Evolutionary conservation across 2,797 vertebrate genomes (phyloP).

Genomic region (Takifugu ocellatus): DNA sequence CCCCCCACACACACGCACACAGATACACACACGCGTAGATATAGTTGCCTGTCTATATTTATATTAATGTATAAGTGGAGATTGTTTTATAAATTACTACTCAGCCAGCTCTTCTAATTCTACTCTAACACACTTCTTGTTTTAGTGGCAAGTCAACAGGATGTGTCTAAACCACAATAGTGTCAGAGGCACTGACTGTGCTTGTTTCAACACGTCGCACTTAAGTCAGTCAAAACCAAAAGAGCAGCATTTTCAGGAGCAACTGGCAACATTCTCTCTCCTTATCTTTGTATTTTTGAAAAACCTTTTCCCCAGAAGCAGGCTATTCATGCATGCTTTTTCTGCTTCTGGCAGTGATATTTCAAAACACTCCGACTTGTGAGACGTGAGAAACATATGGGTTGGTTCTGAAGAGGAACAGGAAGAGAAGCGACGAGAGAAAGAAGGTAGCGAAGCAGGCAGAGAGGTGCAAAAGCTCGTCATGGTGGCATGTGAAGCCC

Average conservation of each 20-base stretch:
- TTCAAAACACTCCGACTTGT: slow-evolving; percentile 27
- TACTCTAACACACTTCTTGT: slow-evolving; percentile 62
- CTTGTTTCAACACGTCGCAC: slow-evolving; percentile 75
- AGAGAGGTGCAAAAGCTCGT: slow-evolving; percentile 37
- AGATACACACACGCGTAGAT: no score
- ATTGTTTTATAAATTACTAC: not conserved
- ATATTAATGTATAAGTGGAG: no score
- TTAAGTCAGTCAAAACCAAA: slow-evolving; percentile 43
- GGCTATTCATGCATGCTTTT: not conserved
- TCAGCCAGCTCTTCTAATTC: slow-evolving; percentile 15
- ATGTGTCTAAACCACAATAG: slow-evolving; percentile 77
- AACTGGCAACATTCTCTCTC: not conserved
- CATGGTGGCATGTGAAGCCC: slow-evolving; percentile 44
- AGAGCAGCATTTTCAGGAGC: slow-evolving; percentile 29
- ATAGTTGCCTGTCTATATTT: no score
- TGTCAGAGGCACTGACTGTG: slow-evolving; percentile 55
- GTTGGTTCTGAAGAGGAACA: slow-evolving; percentile 77
- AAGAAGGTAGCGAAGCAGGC: slow-evolving; percentile 45
- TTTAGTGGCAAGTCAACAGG: slow-evolving; percentile 79
- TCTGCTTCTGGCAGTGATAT: slow-evolving; percentile 21
- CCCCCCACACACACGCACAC: not conserved
- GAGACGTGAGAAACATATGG: slow-evolving; percentile 58
- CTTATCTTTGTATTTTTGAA: slow-evolving; percentile 6
- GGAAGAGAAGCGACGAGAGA: slow-evolving; percentile 71
- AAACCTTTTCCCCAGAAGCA: not conserved